Evolutionary conservation across 2,797 vertebrate genomes (phyloP).

Genomic region (Champsocephalus esox): DNA sequence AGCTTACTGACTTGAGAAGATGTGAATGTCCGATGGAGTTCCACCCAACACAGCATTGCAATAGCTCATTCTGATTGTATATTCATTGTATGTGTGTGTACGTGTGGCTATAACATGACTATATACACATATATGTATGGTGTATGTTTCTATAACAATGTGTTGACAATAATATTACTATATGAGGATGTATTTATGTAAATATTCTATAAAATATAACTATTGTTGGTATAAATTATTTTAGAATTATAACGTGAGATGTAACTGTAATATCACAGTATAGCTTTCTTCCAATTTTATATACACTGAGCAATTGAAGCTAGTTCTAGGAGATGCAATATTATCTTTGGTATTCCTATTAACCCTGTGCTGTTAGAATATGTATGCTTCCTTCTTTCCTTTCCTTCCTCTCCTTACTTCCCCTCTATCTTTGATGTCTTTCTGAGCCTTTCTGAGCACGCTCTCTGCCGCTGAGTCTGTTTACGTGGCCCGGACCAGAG

Average conservation of each 20-base stretch:
- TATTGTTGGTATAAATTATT: constrained; percentile 88
- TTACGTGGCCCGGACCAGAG: constrained; percentile 63
- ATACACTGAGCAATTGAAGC: constrained; percentile 85
- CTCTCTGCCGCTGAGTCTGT: constrained; percentile 68
- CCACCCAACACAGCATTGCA: constrained; percentile 83
- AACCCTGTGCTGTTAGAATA: constrained; percentile 78
- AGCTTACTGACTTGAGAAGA: constrained; percentile 82
- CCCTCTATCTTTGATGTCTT: constrained; percentile 74
- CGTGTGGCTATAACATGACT: constrained; percentile 84
- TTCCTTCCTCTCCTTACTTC: constrained; percentile 40
- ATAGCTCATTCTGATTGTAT: constrained; percentile 87
- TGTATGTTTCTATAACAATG: constrained; percentile 84
- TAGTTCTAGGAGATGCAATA: constrained; percentile 86
- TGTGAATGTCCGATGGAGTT: constrained; percentile 85
- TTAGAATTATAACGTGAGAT: constrained; percentile 85
- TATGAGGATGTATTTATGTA: constrained; percentile 87
- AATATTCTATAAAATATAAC: constrained; percentile 86
- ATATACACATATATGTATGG: constrained; percentile 85
- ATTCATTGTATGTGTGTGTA: constrained; percentile 81
- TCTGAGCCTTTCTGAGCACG: constrained; percentile 76
- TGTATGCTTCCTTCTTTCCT: constrained; percentile 75
- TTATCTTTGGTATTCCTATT: constrained; percentile 82
- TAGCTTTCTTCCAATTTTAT: constrained; percentile 89
- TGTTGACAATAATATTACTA: constrained; percentile 80
- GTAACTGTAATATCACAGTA: constrained; percentile 85